A percentile compares a stretch with the other conserved stretches of the same genome.
phyloP scores from a whole-genome alignment of 2,113 vertebrate genomes.

The Cyanistes caeruleus region DNA sequence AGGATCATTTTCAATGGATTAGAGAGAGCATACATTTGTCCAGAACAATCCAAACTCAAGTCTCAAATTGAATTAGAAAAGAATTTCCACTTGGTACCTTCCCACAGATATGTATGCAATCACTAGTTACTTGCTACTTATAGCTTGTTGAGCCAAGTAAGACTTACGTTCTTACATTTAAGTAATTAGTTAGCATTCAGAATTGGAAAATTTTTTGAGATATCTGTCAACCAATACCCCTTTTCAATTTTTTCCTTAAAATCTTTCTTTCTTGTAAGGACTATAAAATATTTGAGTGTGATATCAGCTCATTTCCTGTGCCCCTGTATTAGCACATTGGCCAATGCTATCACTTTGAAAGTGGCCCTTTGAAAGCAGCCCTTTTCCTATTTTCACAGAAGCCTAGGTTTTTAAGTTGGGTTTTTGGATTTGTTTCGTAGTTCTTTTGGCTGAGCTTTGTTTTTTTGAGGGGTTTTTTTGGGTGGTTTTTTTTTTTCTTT shows the following conservation, averaged over 20 bases:
- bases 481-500: too few relatives aligned
- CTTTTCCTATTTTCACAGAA: not conserved
- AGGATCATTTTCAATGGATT: not conserved
- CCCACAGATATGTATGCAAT: not conserved
- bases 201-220: not conserved
- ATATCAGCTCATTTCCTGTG: not conserved
- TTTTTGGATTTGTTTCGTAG: not conserved
- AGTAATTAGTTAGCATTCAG: not conserved
- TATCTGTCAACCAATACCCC: not conserved
- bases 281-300: not conserved
- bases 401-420: not conserved
- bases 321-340: not conserved
- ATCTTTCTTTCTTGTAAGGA: not conserved
- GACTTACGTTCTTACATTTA: not conserved
- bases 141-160: not conserved
- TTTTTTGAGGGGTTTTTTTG: not conserved
- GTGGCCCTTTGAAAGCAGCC: not conserved
- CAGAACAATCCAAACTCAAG: not conserved
- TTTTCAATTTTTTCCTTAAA: not conserved
- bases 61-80: not conserved
- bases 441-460: not conserved
- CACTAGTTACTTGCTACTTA: not conserved
- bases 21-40: not conserved
- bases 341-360: not conserved
- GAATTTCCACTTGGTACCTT: not conserved